Evolutionary conservation across 2,888 invertebrate genomes (phyloP), one percentile per base, ranked within the genome.

Genomic region (Rhamnusium bicolor): DNA sequence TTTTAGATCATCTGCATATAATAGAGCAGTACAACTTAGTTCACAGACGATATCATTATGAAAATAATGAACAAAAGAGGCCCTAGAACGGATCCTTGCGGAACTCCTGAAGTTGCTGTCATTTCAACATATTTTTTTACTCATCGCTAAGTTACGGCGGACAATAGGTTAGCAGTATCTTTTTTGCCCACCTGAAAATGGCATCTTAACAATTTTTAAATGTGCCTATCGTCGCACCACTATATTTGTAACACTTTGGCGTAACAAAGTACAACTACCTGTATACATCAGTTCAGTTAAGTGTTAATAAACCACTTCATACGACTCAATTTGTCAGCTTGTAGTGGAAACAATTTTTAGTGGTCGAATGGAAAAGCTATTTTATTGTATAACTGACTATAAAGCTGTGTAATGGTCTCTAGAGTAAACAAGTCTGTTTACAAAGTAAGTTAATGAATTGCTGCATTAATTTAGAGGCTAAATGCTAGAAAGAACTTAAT

Each of bases 261-360:
- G 40, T 40, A 32, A 40, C 40, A 40, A n/a, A 12, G n/a, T n/a
- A 40, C 4, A 40, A 40, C 40, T 40, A 40, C 47, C 46, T 24
- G 24, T 63, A 51, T 24, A 27, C 27, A 63, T 63, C 47, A 49
- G 29, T 63, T 51, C 63, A 14, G 63, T 63, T 58, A 63, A 63
- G 63, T 63, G 63, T 63, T 47, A 63, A 63, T 63, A 63, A 47
- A 51, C 63, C 63, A 63, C 63, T 63, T 63, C 63, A 63, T 63
- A 47, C 49, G 49, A 51, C 27, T 63, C 63, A 63, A 63, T 63
- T 63, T 63, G 63, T 63, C 51, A 49, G 24, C 49, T 49, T 14
- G 63, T 63, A 63, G 51, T 63, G 47, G 49, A 63, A 63, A 63
- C 63, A 63, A 63, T 63, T 63, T 63, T 63, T 63, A 62, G 63